Evolutionary conservation across 2,888 invertebrate genomes (phyloP), one percentile per base, ranked within the genome.

Genomic region (Pinctada fucata): DNA sequence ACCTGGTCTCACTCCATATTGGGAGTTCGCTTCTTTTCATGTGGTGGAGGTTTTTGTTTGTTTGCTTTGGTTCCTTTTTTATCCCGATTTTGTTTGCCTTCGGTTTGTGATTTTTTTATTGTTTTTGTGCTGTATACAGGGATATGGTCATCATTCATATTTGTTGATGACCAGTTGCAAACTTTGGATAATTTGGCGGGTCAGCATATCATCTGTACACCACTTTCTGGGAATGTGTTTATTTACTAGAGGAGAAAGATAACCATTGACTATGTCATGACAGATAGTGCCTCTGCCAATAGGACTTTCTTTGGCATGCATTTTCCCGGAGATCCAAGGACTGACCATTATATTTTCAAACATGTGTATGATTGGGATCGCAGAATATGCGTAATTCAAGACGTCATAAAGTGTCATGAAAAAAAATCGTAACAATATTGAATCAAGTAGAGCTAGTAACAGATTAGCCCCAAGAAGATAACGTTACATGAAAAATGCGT

Each of bases 211-310:
- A 83, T 51, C 51, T 83, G 3, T 79, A 77, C 49, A 78, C 74
- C 48, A 79, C 70, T 0, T 83, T 78, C 50, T 82, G 82, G 80
- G 72, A 84, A 63, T 75, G 77, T 76, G 77, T 82, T 45, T 81
- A 82, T 52, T 50, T 70, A 45, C 75, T 84, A 13, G 76, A 79
- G 71, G 79, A 80, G n/a, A 2, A 68, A 45, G 82, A 79, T 84
- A 65, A 70, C 76, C 4, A 64, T 81, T 10, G 81, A 82, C 50
- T 82, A 82, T 66, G 58, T 84, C 2, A 82, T 84, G 81, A 52
- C 79, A 13, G 84, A 82, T 69, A 81, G 84, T n/a, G 84, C 82
- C 3, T 75, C 79, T 31, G 78, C 84, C 5, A 82, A 82, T 58
- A 52, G 81, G 64, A 13, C 78, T 2, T 78, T 84, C 31, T 76